Evolutionary conservation across 2,888 invertebrate species (phyloP).

Genomic region (Diogma glabrata): DNA sequence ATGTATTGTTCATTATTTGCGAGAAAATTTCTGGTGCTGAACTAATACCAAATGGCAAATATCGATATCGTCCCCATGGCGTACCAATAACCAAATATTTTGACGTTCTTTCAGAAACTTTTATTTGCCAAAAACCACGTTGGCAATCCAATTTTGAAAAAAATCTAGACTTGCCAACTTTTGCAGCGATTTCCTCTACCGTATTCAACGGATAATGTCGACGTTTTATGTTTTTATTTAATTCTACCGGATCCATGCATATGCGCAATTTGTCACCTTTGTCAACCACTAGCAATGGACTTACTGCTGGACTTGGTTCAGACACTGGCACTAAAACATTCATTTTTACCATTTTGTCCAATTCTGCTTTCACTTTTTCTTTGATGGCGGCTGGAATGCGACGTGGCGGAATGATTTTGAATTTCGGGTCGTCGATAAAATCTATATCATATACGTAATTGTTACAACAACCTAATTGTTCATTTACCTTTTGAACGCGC

Average conservation of each 20-base stretch:
- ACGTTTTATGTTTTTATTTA: neutral
- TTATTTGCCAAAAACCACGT: no score
- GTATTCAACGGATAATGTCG: neutral
- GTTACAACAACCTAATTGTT: no score
- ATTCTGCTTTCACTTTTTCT: no score
- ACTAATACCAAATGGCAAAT: no score
- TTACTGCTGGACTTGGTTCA: slow-evolving; percentile 1
- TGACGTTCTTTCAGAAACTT: no score
- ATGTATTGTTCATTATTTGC: no score
- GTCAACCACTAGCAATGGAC: neutral
- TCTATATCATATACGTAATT: no score
- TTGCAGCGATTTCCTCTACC: neutral
- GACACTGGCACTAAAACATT: neutral
- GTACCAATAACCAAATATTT: no score
- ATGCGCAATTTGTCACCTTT: neutral
- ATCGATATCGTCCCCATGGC: no score
- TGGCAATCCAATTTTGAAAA: neutral
- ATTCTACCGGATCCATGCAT: neutral
- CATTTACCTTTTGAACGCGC: no score
- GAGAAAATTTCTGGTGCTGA: no score
- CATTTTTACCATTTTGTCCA: slow-evolving; percentile 1
- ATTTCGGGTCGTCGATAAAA: no score
- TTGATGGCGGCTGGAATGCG: neutral
- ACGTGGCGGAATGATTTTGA: slow-evolving; percentile 2
- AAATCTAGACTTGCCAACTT: neutral